These are phyloP conservation scores for Heteronetta atricapilla DNA, from an alignment of 2,113 vertebrate species.

Conservation along the genomic window DNA sequence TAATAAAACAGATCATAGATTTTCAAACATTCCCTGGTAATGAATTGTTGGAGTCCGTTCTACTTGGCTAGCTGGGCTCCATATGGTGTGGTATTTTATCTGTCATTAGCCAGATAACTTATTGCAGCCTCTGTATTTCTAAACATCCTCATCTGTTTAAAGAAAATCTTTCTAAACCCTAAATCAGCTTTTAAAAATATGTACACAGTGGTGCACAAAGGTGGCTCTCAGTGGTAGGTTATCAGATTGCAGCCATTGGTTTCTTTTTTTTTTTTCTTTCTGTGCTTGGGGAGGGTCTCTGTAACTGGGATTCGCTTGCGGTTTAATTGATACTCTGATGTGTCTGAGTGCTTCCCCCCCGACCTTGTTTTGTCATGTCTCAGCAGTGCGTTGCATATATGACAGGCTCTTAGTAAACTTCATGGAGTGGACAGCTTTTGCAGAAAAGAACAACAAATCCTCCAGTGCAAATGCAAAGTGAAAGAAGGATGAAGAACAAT, in stretches of 20 bases:
- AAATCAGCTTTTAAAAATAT: neutral
- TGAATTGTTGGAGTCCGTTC: neutral
- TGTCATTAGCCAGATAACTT: neutral
- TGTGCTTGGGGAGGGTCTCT: neutral
- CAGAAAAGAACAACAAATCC: constrained; percentile 49
- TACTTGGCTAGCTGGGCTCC: neutral
- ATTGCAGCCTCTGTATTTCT: neutral
- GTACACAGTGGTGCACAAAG: neutral
- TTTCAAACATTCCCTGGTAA: neutral
- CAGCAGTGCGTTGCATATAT: neutral
- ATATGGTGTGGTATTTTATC: neutral
- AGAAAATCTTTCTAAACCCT: neutral
- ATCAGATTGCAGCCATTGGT: neutral
- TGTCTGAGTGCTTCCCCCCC: neutral
- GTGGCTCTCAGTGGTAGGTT: neutral
- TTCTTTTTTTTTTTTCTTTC: neutral
- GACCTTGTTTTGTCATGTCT: neutral
- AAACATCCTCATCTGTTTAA: neutral
- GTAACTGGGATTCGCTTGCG: neutral
- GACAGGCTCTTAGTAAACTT: constrained; percentile 33
- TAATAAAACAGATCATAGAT: neutral
- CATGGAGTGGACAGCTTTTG: constrained; percentile 4
- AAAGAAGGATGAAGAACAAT: constrained; percentile 74
- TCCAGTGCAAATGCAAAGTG: constrained; percentile 43
- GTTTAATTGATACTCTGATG: constrained; percentile 6